Evolutionary conservation across 2,113 vertebrate species (phyloP), one percentile per base, ranked within the genome.

Genomic region (Ivindomyrus marchei): DNA sequence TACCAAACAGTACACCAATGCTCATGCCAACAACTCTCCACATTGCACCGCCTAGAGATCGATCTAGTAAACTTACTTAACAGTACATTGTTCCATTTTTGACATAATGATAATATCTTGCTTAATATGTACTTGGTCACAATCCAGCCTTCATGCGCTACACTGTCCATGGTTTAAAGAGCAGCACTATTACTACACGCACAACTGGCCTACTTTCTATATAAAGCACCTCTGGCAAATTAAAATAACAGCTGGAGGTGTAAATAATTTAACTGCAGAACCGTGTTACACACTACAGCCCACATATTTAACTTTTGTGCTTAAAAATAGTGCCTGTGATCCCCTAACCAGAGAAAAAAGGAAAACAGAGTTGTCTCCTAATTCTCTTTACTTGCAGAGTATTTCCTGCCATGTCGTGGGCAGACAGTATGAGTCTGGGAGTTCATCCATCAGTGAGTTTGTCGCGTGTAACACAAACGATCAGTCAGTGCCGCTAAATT

Each of bases 221-320:
- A 89, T 85, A 85, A 89, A 62, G 49, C 52, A 50, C 88, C 39
- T 85, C 53, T 39, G 39, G 80, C 89, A 89, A 24, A 58, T 85
- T 89, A 62, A 46, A 83, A 89, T 52, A 89, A 84, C 74, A 89
- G 80, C 80, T 42, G n/a, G 39, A n/a, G 11, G 89, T 58, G 39
- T 85, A 84, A 89, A 89, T 89, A 66, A 89, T 89, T 89, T 89
- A 89, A 47, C 15, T 24, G 21, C 24, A 46, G 77, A 89, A 52
- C 39, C 46, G 6, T 85, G 80, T 85, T 85, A 27, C 74, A 85
- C 42, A 52, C 80, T 27, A 49, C 10, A 15, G 53, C 49, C 80
- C 53, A 58, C 31, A 56, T 9, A 21, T 46, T 84, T 49, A 46
- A 45, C 27, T 83, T 88, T 46, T 46, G 74, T 52, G 17, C 19